Evolutionary conservation across 2,888 invertebrate species (phyloP), one percentile per base, ranked within the genome.

Genomic region (Drosophila cracens): DNA sequence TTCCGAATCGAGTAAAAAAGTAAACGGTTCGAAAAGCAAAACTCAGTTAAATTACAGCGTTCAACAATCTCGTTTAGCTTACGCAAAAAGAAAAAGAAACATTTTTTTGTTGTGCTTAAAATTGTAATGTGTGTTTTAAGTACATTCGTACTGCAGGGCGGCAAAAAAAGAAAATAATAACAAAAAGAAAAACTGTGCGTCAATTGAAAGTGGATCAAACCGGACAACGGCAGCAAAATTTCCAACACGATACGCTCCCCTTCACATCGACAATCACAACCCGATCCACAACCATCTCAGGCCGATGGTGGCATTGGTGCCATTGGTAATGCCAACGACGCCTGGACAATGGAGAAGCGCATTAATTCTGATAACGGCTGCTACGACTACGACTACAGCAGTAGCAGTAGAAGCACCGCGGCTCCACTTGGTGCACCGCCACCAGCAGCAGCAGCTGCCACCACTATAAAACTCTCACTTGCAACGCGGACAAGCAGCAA

Each of bases 1-100:
- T 63, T 53, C 58, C 53, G 46, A 65, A 65, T 64, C 58, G 61
- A 75, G 54, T 56, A 48, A 64, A 69, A 46, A 76, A 76, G 77
- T 81, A 72, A 72, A 73, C 79, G 54, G 60, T 58, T 70, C 64
- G 61, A 73, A 72, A 76, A 53, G 52, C 52, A 27, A 60, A 58
- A 63, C 61, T 54, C 76, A 78, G 67, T 71, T 60, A 63, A 51
- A 48, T 61, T 61, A 65, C 46, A 46, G 56, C 43, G 53, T 40
- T 79, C 69, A 73, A 63, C 69, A 57, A 60, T 31, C 52, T 48
- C 76, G 51, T 66, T 72, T 63, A 68, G 53, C 56, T 54, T 18
- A 38, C 34, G 54, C 13, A 53, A 51, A 51, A 25, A 27, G 2
- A 21, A 27, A 60, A 52, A 40, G 21, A 62, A 43, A 40, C 2